phyloP scores from a whole-genome alignment of 2,113 vertebrate species.

The Tychaedon coryphoeus region DNA sequence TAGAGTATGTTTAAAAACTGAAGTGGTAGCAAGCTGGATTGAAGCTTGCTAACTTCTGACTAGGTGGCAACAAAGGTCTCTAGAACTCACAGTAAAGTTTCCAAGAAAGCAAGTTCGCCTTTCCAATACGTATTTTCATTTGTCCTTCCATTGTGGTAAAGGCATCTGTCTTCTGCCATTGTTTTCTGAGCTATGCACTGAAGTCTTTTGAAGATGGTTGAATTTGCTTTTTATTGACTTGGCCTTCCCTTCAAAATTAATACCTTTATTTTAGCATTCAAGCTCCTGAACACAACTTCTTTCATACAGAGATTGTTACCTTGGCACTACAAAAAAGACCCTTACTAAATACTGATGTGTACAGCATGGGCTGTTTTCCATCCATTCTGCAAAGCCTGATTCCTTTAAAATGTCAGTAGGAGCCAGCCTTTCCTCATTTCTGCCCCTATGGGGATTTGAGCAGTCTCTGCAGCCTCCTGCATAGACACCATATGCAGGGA shows the following conservation, averaged over 20 bases:
- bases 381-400: not conserved
- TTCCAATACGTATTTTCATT: not conserved
- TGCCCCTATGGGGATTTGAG: not conserved
- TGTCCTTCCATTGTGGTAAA: not conserved
- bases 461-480: not conserved
- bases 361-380: not conserved
- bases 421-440: not conserved
- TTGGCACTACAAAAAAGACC: not conserved
- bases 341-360: not conserved
- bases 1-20: not conserved
- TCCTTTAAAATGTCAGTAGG: not conserved
- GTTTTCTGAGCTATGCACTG: not conserved
- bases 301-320: not conserved
- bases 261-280: not conserved
- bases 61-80: not conserved
- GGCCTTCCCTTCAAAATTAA: not conserved
- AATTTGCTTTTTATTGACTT: not conserved
- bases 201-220: not conserved
- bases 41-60: not conserved
- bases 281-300: not conserved
- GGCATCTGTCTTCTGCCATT: not conserved
- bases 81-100: not conserved
- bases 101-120: not conserved
- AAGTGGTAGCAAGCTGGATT: not conserved
- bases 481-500: accelerated